A percentile compares a stretch with the other conserved stretches of the same genome.
Evolutionary conservation across 2,113 vertebrate species (phyloP).

Genomic region (Atherinomorus stipes): DNA sequence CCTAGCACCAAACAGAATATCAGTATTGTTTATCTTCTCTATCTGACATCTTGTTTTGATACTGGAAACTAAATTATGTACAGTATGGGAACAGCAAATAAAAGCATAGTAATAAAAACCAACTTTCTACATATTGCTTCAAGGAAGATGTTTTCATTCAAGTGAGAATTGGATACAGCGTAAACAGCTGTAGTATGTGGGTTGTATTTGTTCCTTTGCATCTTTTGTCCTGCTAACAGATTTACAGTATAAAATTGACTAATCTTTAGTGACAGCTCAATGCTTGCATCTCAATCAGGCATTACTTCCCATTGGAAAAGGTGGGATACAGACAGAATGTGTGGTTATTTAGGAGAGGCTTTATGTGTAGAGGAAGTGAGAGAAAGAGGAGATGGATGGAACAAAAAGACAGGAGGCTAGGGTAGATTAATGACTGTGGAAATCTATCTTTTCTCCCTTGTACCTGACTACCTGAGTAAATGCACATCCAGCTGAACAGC

Average conservation of each 20-base stretch:
- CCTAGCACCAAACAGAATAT: no score
- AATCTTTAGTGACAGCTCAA: slow-evolving; percentile 44
- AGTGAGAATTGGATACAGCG: slow-evolving; percentile 16
- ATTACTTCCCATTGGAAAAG: slow-evolving; percentile 57
- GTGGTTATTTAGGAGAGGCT: slow-evolving; percentile 48
- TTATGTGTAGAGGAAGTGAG: slow-evolving; percentile 18
- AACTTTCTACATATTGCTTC: not conserved
- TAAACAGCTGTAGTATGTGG: slow-evolving; percentile 15
- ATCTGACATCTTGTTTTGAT: not conserved
- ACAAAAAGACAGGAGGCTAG: slow-evolving; percentile 18
- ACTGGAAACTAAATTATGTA: not conserved
- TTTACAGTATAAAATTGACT: slow-evolving; percentile 48
- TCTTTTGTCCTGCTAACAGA: slow-evolving; percentile 48
- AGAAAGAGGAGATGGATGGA: slow-evolving; percentile 23
- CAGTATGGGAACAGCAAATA: not conserved
- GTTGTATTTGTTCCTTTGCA: slow-evolving; percentile 8
- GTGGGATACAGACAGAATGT: slow-evolving; percentile 36
- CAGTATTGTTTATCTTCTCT: not conserved
- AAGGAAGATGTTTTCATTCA: not conserved
- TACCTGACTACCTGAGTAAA: not conserved
- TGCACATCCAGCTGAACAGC: slow-evolving; percentile 33
- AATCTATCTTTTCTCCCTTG: slow-evolving; percentile 50
- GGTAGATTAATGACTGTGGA: slow-evolving; percentile 59
- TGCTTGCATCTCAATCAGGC: slow-evolving; percentile 40
- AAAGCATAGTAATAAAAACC: slow-evolving; percentile 6